Conservation (phyloP, 35 echinoderm and acorn worm genomes). For the Holothuria glaberrima region DNA sequence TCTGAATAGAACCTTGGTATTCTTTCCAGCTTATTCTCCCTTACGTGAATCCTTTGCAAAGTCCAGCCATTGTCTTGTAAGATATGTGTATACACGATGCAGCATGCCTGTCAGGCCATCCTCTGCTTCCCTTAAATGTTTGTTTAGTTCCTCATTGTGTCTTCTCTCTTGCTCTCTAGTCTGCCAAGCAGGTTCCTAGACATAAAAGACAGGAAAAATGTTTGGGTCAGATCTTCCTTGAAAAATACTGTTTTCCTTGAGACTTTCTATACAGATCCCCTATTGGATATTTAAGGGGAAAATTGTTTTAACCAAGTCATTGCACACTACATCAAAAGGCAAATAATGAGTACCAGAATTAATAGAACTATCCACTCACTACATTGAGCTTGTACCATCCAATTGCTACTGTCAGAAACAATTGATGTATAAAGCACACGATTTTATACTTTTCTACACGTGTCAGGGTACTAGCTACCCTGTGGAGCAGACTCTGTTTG, state of each 20-base stretch:
- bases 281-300: no score
- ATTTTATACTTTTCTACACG: no score
- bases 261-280: not conserved
- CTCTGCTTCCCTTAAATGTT: constrained; percentile 70
- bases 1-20: not conserved
- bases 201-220: not conserved
- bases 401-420: no score
- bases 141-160: constrained; percentile 66
- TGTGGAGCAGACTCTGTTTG: no score
- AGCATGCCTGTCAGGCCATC: constrained; percentile 76
- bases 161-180: constrained; percentile 79
- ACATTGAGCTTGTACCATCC: no score
- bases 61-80: constrained; percentile 74
- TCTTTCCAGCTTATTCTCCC: not conserved
- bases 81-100: constrained; percentile 67
- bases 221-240: not conserved
- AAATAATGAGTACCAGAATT: no score
- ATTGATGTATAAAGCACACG: no score
- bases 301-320: no score
- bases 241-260: not conserved
- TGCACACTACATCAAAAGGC: no score
- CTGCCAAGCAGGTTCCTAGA: constrained; percentile 66
- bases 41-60: constrained; percentile 76
- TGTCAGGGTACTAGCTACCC: no score
- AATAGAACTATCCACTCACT: no score